Evolutionary conservation across 2,113 vertebrate genomes (phyloP).

Genomic region (Xerus inauris): DNA sequence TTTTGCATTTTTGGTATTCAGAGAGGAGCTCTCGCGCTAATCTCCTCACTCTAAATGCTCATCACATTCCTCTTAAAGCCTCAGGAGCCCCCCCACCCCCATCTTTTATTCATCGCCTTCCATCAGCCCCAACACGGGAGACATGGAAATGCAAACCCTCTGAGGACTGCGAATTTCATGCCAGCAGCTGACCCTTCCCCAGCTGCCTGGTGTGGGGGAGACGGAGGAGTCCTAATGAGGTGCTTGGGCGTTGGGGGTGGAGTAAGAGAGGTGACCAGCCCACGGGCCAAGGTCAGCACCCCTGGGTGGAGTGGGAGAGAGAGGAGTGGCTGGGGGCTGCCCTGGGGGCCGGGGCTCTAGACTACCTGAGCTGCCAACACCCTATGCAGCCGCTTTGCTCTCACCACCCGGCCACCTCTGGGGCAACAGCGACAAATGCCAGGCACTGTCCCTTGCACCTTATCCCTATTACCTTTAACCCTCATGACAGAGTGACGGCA

Average conservation of each 20-base stretch:
- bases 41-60: slow-evolving; percentile 79
- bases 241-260: slow-evolving; percentile 20
- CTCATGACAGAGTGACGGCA: not conserved
- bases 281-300: not conserved
- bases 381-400: too few species aligned
- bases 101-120: slow-evolving; percentile 90
- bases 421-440: not conserved
- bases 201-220: slow-evolving; percentile 43
- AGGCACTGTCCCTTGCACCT: not conserved
- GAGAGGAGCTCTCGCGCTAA: slow-evolving; percentile 8
- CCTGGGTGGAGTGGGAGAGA: not conserved
- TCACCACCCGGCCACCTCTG: not conserved
- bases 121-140: slow-evolving; percentile 76
- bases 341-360: not conserved
- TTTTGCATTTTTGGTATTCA: slow-evolving; percentile 81
- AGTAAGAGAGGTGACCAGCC: not conserved
- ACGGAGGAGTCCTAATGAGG: slow-evolving; percentile 68
- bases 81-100: slow-evolving; percentile 79
- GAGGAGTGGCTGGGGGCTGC: not conserved
- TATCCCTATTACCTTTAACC: not conserved
- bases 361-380: not conserved
- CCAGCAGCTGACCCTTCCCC: slow-evolving; percentile 80
- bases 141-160: slow-evolving; percentile 82
- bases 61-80: slow-evolving; percentile 80
- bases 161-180: slow-evolving; percentile 76